Evolutionary conservation across 1,140 invertebrate genomes (phyloP), one percentile per base, ranked within the genome.

Genomic region (Pachyrhynchus sulphureomaculatus): DNA sequence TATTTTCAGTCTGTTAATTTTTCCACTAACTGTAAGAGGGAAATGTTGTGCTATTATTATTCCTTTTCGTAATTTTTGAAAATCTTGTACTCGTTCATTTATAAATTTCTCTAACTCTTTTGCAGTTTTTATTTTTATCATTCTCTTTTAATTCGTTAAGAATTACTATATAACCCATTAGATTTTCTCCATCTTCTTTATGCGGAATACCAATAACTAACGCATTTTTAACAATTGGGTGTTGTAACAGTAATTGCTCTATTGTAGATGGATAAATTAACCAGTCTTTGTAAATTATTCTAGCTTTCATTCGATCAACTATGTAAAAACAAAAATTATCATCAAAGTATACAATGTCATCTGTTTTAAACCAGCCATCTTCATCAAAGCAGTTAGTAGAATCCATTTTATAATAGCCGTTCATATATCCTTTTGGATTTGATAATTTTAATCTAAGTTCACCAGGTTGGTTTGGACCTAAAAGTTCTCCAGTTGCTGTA

Each of bases 301-400:
- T 77, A 71, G 89, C 88, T 64, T 90, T 92, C n/a, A 89, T 68
- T 34, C 90, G 75, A 66, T 90, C 89, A 1, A 88, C 82, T 64
- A 90, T 82, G 64, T 78, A 88, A 64, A 88, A 81, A 57, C 77
- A 84, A 2, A 79, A 78, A 12, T 86, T 76, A n/a, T 86, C 77
- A 54, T 90, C 86, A 49, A 84, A 83, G 67, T 84, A 87, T 8
- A 83, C 82, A 45, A 91, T 72, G 72, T 91, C 88, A 6, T 88
- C 89, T n/a, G 88, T 87, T 60, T 86, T 84, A 9, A 88, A 76
- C 83, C 84, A 92, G 5, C 88, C 87, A 26, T 86, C 83, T 44
- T 83, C 71, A 48, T 83, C 78, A 57, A 79, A 80, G 4, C 10
- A 41, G 8, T 6, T 12, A 5, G 32, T 26, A 6, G 34, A 32